These are phyloP conservation scores for Apomyelois bistriatella DNA, from an alignment of 2,888 invertebrate genomes.

Conservation along the genomic window DNA sequence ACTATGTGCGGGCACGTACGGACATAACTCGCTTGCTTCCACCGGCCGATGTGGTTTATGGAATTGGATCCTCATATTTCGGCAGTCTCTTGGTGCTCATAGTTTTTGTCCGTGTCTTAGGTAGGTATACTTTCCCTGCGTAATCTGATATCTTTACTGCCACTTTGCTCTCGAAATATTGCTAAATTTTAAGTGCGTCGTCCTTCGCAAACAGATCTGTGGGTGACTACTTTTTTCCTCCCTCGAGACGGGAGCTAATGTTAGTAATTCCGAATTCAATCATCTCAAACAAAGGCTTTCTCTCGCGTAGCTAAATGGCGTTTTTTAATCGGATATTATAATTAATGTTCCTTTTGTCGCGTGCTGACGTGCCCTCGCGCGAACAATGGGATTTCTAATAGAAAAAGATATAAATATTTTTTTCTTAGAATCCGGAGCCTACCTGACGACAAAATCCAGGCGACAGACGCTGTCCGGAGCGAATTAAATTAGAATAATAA, in stretches of 20 bases:
- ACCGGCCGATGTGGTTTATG: slow-evolving; percentile 76
- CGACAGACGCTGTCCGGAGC: slow-evolving; percentile 58
- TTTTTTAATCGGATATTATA: slow-evolving; percentile 81
- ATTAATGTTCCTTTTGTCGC: slow-evolving; percentile 81
- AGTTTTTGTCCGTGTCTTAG: slow-evolving; percentile 63
- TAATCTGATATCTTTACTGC: slow-evolving; percentile 64
- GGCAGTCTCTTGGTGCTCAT: slow-evolving; percentile 70
- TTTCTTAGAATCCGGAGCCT: slow-evolving; percentile 74
- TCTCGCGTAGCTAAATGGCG: slow-evolving; percentile 75
- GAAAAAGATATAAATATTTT: slow-evolving; percentile 76
- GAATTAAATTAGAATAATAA: slow-evolving; percentile 75
- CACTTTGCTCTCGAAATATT: slow-evolving; percentile 37
- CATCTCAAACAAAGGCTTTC: slow-evolving; percentile 75
- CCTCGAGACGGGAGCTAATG: slow-evolving; percentile 66
- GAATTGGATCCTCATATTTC: slow-evolving; percentile 78
- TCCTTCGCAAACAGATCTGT: slow-evolving; percentile 47
- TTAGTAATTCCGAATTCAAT: slow-evolving; percentile 75
- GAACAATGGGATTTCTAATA: slow-evolving; percentile 78
- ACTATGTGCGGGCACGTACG: slow-evolving; percentile 77
- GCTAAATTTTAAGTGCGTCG: slow-evolving; percentile 29
- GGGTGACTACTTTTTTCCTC: slow-evolving; percentile 43
- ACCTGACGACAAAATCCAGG: slow-evolving; percentile 77
- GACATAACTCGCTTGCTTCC: slow-evolving; percentile 74
- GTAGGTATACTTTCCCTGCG: slow-evolving; percentile 50
- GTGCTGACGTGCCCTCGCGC: slow-evolving; percentile 77